Conservation (phyloP, 2,888 invertebrate species). For the Mactromeris polynyma region DNA sequence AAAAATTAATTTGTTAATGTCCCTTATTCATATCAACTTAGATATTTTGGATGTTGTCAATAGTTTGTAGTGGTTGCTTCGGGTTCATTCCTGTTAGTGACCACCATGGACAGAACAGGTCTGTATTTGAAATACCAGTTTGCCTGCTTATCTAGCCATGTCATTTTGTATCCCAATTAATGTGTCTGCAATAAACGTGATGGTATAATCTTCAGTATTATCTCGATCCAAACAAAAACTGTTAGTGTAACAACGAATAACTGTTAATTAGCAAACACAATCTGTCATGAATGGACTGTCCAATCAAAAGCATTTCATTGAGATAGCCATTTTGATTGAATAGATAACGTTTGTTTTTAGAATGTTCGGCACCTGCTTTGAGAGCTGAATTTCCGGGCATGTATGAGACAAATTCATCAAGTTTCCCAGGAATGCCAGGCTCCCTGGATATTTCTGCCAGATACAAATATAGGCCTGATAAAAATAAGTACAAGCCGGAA, state of each 20-base stretch:
- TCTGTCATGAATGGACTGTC: not conserved
- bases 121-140: too few relatives aligned
- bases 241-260: not conserved
- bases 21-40: too few relatives aligned
- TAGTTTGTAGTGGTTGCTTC: too few relatives aligned
- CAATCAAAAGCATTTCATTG: not conserved
- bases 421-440: constrained; percentile 33
- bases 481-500: constrained; percentile 22
- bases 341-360: constrained; percentile 16
- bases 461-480: not conserved
- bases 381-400: not conserved
- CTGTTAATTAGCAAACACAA: not conserved
- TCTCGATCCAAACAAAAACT: not conserved
- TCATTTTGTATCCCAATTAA: not conserved
- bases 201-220: not conserved
- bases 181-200: not conserved
- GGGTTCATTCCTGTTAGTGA: too few relatives aligned
- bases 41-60: too few relatives aligned
- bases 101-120: too few relatives aligned
- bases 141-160: too few relatives aligned
- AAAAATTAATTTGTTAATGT: too few relatives aligned
- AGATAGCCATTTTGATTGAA: not conserved
- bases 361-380: constrained; percentile 1
- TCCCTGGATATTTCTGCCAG: not conserved
- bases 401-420: constrained; percentile 32